These are phyloP conservation scores for Romanomermis culicivorax DNA, from an alignment of 2,888 invertebrate species.

Conservation along the genomic window DNA sequence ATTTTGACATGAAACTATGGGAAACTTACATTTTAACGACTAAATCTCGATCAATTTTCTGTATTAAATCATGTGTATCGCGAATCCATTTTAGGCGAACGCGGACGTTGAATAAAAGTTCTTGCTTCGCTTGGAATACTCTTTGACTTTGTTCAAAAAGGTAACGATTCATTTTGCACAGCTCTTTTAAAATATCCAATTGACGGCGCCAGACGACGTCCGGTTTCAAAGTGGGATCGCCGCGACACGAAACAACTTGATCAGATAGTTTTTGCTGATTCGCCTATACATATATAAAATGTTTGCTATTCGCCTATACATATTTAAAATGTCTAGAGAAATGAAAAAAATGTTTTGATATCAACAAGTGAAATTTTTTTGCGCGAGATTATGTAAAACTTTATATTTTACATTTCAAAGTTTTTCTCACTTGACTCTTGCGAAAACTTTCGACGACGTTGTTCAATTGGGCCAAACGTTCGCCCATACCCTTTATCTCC, in stretches of 20 bases:
- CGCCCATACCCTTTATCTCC: constrained; percentile 11
- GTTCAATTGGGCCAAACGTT: constrained; percentile 11
- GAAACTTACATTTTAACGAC: neutral
- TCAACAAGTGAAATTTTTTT: too few species aligned
- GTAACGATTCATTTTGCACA: constrained; percentile 3
- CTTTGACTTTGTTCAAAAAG: constrained; percentile 1
- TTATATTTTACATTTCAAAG: neutral
- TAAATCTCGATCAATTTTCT: neutral
- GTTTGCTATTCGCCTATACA: neutral
- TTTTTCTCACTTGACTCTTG: neutral
- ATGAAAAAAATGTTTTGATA: neutral
- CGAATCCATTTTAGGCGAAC: constrained; percentile 6
- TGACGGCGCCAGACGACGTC: neutral
- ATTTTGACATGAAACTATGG: too few species aligned
- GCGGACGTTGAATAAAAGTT: constrained; percentile 8
- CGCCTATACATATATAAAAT: neutral
- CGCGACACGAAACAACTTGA: neutral
- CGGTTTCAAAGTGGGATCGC: neutral
- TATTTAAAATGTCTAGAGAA: neutral
- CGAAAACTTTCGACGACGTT: neutral
- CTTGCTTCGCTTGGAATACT: constrained; percentile 6
- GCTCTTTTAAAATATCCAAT: neutral
- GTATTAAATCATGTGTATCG: constrained; percentile 3
- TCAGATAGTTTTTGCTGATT: neutral
- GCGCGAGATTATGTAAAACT: too few species aligned